Conservation (phyloP, 1,140 invertebrate genomes). For the Hycleus cichorii region DNA sequence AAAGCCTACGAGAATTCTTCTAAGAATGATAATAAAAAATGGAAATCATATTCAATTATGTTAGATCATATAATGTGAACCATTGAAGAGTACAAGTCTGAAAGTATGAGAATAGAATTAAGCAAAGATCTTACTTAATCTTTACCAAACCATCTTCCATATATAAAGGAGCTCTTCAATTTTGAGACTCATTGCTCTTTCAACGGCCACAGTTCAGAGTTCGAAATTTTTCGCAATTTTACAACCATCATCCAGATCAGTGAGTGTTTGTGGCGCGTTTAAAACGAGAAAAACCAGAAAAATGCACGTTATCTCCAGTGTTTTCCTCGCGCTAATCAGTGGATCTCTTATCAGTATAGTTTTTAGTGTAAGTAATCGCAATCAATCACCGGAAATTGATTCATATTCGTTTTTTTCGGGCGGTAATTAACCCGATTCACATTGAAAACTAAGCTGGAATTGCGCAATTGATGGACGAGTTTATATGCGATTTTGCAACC, state of each 20-base stretch:
- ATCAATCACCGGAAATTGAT: too few relatives aligned
- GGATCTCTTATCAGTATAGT: conserved; percentile 24
- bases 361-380: conserved; percentile 20
- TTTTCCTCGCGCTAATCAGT: conserved; percentile 20
- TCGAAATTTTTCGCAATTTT: neutral
- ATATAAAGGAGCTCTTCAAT: conserved; percentile 20
- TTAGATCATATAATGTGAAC: conserved; percentile 9
- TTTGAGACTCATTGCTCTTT: conserved; percentile 16
- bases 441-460: neutral
- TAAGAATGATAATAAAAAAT: neutral
- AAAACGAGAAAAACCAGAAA: neutral
- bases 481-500: neutral
- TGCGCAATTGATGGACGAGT: neutral
- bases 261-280: neutral
- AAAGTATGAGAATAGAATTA: conserved; percentile 23
- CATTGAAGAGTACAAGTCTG: conserved; percentile 6
- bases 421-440: too few relatives aligned
- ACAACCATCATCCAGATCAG: neutral
- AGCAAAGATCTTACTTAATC: conserved; percentile 27
- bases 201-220: conserved; percentile 15
- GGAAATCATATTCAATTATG: conserved; percentile 8
- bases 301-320: conserved; percentile 14
- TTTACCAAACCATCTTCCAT: conserved; percentile 19
- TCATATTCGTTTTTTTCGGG: too few relatives aligned
- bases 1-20: too few relatives aligned